Evolutionary conservation across 2,888 invertebrate genomes (phyloP).

Genomic region (Isoperla grammatica): DNA sequence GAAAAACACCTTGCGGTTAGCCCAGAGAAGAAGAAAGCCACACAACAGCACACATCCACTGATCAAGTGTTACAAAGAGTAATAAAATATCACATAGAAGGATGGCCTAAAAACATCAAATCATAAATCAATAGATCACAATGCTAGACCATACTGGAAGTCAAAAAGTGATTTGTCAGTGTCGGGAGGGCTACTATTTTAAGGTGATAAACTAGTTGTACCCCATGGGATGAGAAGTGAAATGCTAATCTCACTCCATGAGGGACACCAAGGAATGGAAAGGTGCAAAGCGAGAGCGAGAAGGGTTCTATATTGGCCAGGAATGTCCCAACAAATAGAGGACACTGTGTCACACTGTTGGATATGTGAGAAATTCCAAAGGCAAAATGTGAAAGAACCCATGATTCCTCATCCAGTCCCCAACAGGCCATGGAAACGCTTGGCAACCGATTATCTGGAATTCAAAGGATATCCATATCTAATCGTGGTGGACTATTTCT

Average conservation of each 20-base stretch:
- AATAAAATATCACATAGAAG: background rate
- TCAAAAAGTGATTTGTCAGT: background rate
- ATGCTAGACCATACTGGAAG: background rate
- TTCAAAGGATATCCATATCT: slow-evolving; percentile 31
- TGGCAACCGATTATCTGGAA: slow-evolving; percentile 37
- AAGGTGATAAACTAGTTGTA: slow-evolving; percentile 2
- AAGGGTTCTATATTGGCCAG: slow-evolving; percentile 11
- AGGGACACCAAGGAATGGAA: slow-evolving; percentile 14
- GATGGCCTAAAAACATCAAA: slow-evolving; percentile 11
- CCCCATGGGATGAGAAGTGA: background rate
- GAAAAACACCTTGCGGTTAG: slow-evolving; percentile 10
- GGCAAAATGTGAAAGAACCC: slow-evolving; percentile 29
- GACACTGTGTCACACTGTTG: slow-evolving; percentile 6
- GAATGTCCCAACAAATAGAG: slow-evolving; percentile 9
- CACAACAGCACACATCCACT: background rate
- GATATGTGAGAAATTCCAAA: background rate
- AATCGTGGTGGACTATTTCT: slow-evolving; percentile 34
- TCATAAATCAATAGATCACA: background rate
- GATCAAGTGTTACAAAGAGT: background rate
- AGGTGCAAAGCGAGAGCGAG: slow-evolving; percentile 12
- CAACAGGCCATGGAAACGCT: slow-evolving; percentile 34
- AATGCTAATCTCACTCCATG: slow-evolving; percentile 6
- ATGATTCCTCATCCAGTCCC: slow-evolving; percentile 35
- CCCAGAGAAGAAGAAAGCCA: slow-evolving; percentile 2
- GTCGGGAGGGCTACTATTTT: background rate